Evolutionary conservation across 2,888 invertebrate species (phyloP).

Genomic region (Patella depressa): DNA sequence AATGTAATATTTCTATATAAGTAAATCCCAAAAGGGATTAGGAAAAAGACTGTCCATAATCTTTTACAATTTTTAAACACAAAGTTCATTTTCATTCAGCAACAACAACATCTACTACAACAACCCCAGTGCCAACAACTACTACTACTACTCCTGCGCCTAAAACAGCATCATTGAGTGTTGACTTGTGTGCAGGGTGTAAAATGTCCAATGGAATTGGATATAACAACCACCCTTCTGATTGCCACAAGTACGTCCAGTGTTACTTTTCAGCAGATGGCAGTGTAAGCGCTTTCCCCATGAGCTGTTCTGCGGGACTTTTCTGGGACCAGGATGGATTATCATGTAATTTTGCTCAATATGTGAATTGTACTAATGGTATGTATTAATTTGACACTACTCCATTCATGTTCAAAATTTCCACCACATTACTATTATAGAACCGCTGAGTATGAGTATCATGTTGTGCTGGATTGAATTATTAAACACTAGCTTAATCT

Average conservation of each 20-base stretch:
- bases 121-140: not conserved
- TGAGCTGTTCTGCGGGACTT: not conserved
- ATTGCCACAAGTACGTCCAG: not conserved
- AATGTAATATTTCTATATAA: too few species aligned
- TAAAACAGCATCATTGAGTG: too few species aligned
- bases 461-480: too few species aligned
- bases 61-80: too few species aligned
- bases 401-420: too few species aligned
- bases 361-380: not conserved
- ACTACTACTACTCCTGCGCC: not conserved
- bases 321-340: not conserved
- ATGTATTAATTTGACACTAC: not conserved
- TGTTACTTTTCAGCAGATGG: not conserved
- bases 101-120: not conserved
- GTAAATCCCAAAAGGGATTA: too few species aligned
- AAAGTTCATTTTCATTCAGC: not conserved
- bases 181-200: not conserved
- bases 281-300: not conserved
- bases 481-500: too few species aligned
- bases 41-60: too few species aligned
- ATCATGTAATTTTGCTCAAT: not conserved
- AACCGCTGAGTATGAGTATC: too few species aligned
- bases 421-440: too few species aligned
- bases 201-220: not conserved
- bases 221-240: not conserved